Evolutionary conservation across 2,888 invertebrate genomes (phyloP), one percentile per base, ranked within the genome.

Genomic region (Hartigia nigra): DNA sequence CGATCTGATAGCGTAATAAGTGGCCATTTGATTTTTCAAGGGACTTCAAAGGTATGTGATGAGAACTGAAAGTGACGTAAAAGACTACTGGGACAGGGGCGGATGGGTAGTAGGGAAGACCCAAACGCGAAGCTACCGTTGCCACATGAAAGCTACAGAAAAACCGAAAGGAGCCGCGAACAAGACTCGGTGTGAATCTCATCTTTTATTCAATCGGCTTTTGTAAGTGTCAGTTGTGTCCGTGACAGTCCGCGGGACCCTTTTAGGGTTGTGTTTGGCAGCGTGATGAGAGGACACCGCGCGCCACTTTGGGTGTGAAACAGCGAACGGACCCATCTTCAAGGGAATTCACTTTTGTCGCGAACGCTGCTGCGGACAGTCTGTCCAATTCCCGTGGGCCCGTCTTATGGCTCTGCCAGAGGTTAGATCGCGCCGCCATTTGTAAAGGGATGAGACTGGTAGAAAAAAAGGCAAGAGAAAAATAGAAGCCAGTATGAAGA

Each of bases 251-350:
- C 86, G 83, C 83, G 37, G 35, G 35, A n/a, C 36, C 32, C 37
- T 31, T 31, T 31, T 23, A 31, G 32, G 75, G n/a, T 36, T 75
- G 75, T 75, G 75, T 37, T 75, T 31, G 75, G 32, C 37, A 78
- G 83, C 84, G 83, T 86, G 87, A 87, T 85, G 87, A 85, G 82
- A 84, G 23, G 81, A 82, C 83, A 79, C 84, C 88, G 89, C 87
- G 89, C 87, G 87, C 88, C 88, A 90, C 89, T 89, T 89, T 88
- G 89, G 88, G 89, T 89, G 89, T 88, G 89, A 89, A 88, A 87
- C 85, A 82, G 85, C 87, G 88, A 89, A 55, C 23, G 55, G 55
- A 9, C 55, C 23, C 55, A 55, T 55, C 55, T 14, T 12, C 14
- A 34, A 32, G 72, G 32, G 72, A 72, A 72, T 72, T 31, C 72